Evolutionary conservation across 2,888 invertebrate species (phyloP).

Genomic region (Molorchus minor): DNA sequence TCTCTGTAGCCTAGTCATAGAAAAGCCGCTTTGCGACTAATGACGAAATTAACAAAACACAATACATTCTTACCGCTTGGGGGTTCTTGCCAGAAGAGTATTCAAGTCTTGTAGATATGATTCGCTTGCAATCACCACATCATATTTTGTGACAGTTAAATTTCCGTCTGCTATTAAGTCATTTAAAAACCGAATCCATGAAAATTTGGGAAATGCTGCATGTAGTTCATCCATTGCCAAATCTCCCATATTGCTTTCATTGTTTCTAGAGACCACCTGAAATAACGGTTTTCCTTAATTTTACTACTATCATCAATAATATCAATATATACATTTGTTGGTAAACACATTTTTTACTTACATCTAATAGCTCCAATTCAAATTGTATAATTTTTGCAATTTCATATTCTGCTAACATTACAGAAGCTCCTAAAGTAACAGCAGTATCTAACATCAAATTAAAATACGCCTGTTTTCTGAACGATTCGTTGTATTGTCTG

Average conservation of each 20-base stretch:
- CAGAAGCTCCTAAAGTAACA: conserved; percentile 21
- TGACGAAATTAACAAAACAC: no score
- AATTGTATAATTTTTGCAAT: conserved; percentile 21
- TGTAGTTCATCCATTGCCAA: background rate
- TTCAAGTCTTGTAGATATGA: conserved; percentile 13
- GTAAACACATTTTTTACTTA: no score
- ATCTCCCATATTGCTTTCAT: background rate
- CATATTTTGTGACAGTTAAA: background rate
- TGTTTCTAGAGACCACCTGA: background rate
- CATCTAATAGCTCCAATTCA: conserved; percentile 17
- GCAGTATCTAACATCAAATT: conserved; percentile 28
- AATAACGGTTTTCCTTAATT: no score
- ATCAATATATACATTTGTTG: no score
- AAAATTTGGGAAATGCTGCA: background rate
- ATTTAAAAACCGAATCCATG: conserved; percentile 1
- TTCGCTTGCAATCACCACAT: conserved; percentile 5
- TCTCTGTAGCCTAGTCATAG: no score
- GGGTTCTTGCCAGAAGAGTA: conserved; percentile 20
- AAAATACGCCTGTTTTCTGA: conserved; percentile 10
- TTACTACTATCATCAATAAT: no score
- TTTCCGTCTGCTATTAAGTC: background rate
- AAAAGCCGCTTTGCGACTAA: no score
- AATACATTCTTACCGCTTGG: conserved; percentile 18
- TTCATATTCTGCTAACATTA: conserved; percentile 6
- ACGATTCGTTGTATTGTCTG: conserved; percentile 3